phyloP scores from a whole-genome alignment of 2,797 vertebrate genomes.

The Neostethus bicornis region DNA sequence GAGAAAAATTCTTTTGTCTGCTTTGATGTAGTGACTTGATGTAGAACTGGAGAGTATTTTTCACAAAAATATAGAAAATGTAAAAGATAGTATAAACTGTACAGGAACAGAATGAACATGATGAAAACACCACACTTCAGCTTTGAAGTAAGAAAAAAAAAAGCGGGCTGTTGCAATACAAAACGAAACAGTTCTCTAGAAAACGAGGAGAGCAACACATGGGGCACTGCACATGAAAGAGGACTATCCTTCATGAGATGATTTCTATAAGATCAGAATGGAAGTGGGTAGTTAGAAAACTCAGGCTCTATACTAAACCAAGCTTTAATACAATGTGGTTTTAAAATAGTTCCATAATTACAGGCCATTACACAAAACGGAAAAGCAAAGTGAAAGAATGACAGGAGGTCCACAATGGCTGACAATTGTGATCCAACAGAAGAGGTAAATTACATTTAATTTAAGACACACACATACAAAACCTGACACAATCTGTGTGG shows the following conservation, averaged over 20 bases:
- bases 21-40: no score
- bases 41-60: neutral
- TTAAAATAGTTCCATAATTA: neutral
- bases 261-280: neutral
- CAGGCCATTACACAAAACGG: neutral
- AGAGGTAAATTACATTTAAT: neutral
- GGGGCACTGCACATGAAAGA: neutral
- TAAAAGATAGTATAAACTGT: neutral
- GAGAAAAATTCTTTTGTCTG: no score
- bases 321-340: neutral
- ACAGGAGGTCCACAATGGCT: neutral
- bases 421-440: neutral
- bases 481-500: neutral
- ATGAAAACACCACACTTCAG: neutral
- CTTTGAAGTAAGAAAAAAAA: neutral
- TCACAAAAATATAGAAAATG: neutral
- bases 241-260: neutral
- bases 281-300: no score
- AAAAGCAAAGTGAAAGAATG: neutral
- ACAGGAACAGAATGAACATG: neutral
- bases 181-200: neutral
- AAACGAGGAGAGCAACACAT: neutral
- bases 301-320: neutral
- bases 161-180: neutral
- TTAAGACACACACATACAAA: neutral